Conservation (phyloP, 2,888 invertebrate species). For the Trisateles emortualis region DNA sequence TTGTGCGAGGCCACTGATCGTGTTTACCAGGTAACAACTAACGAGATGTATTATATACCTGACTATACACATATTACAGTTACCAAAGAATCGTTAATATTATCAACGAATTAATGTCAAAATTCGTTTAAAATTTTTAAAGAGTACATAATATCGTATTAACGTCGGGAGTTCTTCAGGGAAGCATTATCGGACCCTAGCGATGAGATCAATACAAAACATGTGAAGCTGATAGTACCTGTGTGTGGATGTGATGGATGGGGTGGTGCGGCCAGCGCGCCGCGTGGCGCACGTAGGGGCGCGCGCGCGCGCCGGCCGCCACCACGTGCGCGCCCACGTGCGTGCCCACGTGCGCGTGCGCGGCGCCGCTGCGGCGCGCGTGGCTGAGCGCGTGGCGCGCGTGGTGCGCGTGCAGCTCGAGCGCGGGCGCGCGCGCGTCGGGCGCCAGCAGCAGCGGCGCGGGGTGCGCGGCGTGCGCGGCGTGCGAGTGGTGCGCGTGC, state of each 20-base stretch:
- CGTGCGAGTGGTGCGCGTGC: slow-evolving; percentile 42
- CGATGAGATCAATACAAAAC: too few relatives aligned
- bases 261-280: slow-evolving; percentile 90
- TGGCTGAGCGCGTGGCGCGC: slow-evolving; percentile 71
- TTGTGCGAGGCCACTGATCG: too few relatives aligned
- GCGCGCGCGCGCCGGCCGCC: slow-evolving; percentile 58
- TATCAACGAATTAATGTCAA: too few relatives aligned
- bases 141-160: too few relatives aligned
- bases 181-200: too few relatives aligned
- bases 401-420: slow-evolving; percentile 65
- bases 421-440: slow-evolving; percentile 33
- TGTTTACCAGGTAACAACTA: too few relatives aligned
- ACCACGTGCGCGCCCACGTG: slow-evolving; percentile 60
- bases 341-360: slow-evolving; percentile 57
- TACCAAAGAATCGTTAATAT: too few relatives aligned
- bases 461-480: slow-evolving; percentile 58
- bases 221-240: slow-evolving; percentile 51
- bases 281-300: slow-evolving; percentile 88
- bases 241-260: slow-evolving; percentile 91
- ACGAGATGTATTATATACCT: too few relatives aligned
- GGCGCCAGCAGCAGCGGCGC: slow-evolving; percentile 66
- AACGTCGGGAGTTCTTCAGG: too few relatives aligned
- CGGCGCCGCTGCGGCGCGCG: slow-evolving; percentile 65
- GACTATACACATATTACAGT: too few relatives aligned
- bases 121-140: too few relatives aligned